Evolutionary conservation across 2,113 vertebrate genomes (phyloP), one percentile per base, ranked within the genome.

Genomic region (Oncorhynchus mykiss): DNA sequence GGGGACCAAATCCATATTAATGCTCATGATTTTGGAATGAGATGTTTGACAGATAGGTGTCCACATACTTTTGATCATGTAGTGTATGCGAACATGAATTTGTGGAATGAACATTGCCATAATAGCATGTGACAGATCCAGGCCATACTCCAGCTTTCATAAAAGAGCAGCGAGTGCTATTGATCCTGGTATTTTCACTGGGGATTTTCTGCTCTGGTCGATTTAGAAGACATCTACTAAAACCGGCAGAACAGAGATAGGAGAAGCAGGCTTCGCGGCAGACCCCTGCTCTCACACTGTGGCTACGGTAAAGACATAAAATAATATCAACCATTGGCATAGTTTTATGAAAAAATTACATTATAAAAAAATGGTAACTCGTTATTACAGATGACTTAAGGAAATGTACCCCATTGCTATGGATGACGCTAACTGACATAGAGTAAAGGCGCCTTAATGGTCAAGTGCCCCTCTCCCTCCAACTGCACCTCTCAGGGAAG

Each of bases 81-180:
- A n/a, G 3, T 6, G 39, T 45, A 31, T 66, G 25, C 27, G 45
- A 34, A 25, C 45, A 9, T 24, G 20, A 11, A 34, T 57, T 54
- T 62, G 25, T 25, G 29, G 14, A 13, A 18, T 20, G 24, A 20
- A 65, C n/a, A 31, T 48, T 65, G 25, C 62, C 54, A 88, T 92
- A 91, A 95, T 94, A 92, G 90, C 76, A 88, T 82, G 83, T 95
- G 95, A 95, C 94, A 95, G 93, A 95, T 96, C 92, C 89, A 94
- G 95, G 94, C 91, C 95, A 90, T 70, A 85, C 88, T 93, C 91
- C 88, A 94, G 90, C 91, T 87, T 89, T 93, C 92, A 94, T 93
- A 93, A 94, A 95, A 93, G 91, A 90, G 85, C 79, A 80, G 88
- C 88, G 91, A 90, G 79, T 81, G 86, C 73, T 94, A 96, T 95